Conservation (phyloP, 2,888 invertebrate species). For the Heteromyza rotundicornis region DNA sequence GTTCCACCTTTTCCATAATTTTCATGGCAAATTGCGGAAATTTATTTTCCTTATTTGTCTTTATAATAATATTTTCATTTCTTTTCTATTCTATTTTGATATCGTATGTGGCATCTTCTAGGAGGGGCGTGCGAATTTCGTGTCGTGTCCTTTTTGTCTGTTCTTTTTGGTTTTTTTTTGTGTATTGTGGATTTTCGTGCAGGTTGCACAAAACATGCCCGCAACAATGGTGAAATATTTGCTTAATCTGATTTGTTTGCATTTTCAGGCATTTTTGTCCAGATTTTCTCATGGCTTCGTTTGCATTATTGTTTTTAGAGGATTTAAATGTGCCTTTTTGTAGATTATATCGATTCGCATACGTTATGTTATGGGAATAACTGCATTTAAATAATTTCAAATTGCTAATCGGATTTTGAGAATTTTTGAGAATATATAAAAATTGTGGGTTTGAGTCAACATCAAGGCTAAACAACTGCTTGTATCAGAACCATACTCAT, state of each 20-base stretch:
- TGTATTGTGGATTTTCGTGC: neutral
- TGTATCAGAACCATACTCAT: too few species aligned
- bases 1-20: neutral
- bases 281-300: neutral
- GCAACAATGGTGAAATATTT: constrained; percentile 39
- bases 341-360: neutral
- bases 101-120: neutral
- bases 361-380: neutral
- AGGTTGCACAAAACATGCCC: neutral
- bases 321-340: neutral
- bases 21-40: neutral
- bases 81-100: neutral
- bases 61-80: neutral
- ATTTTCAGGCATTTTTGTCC: constrained; percentile 5
- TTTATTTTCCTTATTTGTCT: constrained; percentile 1
- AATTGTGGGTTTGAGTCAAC: too few species aligned
- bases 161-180: too few species aligned
- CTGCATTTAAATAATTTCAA: too few species aligned
- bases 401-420: too few species aligned
- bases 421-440: too few species aligned
- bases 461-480: too few species aligned
- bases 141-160: too few species aligned
- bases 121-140: constrained; percentile 8
- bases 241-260: constrained; percentile 35
- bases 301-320: neutral